These are phyloP conservation scores for Nematopogon swammerdamellus DNA, from an alignment of 2,888 invertebrate genomes.

Conservation along the genomic window DNA sequence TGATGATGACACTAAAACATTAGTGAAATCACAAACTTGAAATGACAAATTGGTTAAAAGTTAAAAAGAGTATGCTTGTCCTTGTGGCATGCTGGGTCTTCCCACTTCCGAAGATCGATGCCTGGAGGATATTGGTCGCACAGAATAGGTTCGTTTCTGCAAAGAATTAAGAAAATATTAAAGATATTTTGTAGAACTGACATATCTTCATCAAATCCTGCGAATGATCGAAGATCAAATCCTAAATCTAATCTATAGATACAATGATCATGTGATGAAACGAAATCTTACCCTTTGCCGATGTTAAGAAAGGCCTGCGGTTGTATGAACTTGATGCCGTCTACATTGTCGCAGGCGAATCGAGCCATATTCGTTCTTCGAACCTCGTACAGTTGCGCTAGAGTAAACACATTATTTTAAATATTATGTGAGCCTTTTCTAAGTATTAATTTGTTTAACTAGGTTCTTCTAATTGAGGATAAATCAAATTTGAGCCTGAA, in stretches of 20 bases:
- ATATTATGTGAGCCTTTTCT: too few species aligned
- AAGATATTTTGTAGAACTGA: too few species aligned
- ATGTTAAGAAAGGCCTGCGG: conserved; percentile 28
- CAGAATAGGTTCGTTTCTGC: conserved; percentile 25
- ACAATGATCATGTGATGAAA: too few species aligned
- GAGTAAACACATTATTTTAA: conserved; percentile 1
- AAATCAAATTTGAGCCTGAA: too few species aligned
- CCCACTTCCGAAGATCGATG: conserved; percentile 25
- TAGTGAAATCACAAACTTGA: too few species aligned
- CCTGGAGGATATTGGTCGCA: conserved; percentile 25
- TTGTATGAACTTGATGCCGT: conserved; percentile 33
- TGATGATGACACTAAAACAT: too few species aligned
- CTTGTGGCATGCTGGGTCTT: conserved; percentile 22
- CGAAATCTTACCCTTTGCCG: conserved; percentile 19
- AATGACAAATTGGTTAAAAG: too few species aligned
- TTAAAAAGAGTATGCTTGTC: conserved; percentile 8
- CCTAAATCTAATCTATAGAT: too few species aligned
- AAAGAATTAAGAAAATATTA: conserved; percentile 13
- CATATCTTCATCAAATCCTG: too few species aligned
- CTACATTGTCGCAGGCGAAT: conserved; percentile 33
- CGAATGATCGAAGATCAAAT: too few species aligned
- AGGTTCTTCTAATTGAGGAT: too few species aligned
- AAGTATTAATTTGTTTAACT: too few species aligned
- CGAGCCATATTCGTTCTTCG: conserved; percentile 35
- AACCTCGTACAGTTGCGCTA: conserved; percentile 21